phyloP scores from a whole-genome alignment of 2,113 vertebrate species.

The Laticauda colubrina region DNA sequence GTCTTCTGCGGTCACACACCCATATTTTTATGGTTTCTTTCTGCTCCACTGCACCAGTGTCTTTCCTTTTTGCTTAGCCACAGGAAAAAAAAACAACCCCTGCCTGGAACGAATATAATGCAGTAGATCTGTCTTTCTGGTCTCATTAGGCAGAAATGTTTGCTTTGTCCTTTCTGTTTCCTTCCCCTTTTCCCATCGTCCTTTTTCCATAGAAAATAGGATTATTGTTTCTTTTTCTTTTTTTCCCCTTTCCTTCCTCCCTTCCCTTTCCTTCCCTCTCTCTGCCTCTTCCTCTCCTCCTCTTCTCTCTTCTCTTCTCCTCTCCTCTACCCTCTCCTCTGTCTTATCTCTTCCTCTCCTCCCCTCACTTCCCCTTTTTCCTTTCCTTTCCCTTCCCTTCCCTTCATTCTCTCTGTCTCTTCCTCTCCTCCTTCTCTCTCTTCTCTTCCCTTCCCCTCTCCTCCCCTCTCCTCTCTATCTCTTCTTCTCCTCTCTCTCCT shows the following conservation, averaged over 20 bases:
- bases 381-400: too few relatives aligned
- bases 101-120: not conserved
- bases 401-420: too few relatives aligned
- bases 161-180: not conserved
- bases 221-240: not conserved
- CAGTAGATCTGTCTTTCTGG: not conserved
- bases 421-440: too few relatives aligned
- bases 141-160: not conserved
- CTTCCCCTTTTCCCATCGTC: not conserved
- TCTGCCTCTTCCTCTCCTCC: too few relatives aligned
- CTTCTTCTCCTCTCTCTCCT: too few relatives aligned
- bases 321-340: too few relatives aligned
- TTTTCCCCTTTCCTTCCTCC: not conserved
- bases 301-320: too few relatives aligned
- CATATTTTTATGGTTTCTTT: accelerated
- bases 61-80: not conserved
- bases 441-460: accelerated
- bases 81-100: not conserved
- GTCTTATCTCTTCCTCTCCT: too few relatives aligned
- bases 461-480: too few relatives aligned
- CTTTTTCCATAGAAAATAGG: too few relatives aligned
- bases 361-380: too few relatives aligned
- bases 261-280: not conserved
- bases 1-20: not conserved
- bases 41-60: not conserved